Evolutionary conservation across 2,113 vertebrate genomes (phyloP).

Genomic region (Spheniscus mendiculus): DNA sequence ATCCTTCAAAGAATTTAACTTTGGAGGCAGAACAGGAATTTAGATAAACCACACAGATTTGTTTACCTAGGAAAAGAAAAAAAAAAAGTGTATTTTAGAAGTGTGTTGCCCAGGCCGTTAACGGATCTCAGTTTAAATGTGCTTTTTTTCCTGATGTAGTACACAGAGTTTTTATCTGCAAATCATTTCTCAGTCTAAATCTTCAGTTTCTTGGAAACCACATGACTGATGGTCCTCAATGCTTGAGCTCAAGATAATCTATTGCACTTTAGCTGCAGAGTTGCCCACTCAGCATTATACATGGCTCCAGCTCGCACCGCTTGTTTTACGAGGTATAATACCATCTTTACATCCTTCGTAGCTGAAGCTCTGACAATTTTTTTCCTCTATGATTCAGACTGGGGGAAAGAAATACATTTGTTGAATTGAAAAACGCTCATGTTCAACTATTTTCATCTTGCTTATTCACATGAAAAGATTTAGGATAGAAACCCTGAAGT

Average conservation of each 20-base stretch:
- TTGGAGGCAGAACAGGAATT: not conserved
- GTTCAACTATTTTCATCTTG: constrained; percentile 5
- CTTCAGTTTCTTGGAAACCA: constrained; percentile 53
- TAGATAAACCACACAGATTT: not conserved
- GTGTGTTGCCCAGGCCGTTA: not conserved
- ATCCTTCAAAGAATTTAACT: not conserved
- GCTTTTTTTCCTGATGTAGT: not conserved
- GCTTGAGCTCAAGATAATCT: not conserved
- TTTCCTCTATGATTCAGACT: not conserved
- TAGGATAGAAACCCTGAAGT: not conserved
- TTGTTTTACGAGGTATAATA: constrained; percentile 11
- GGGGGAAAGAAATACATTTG: not conserved
- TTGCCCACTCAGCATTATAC: constrained; percentile 51
- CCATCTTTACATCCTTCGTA: not conserved
- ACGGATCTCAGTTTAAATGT: not conserved
- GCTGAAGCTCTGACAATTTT: constrained; percentile 4
- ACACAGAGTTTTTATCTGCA: not conserved
- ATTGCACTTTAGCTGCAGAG: constrained; percentile 31
- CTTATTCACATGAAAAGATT: not conserved
- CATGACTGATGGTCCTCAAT: constrained; percentile 37
- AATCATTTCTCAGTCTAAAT: constrained; percentile 5
- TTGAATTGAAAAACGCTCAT: not conserved
- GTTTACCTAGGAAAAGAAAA: not conserved
- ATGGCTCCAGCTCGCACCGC: not conserved
- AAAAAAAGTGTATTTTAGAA: not conserved